These are phyloP conservation scores for Parapsyche elsis DNA, from an alignment of 1,140 invertebrate genomes.

Conservation along the genomic window DNA sequence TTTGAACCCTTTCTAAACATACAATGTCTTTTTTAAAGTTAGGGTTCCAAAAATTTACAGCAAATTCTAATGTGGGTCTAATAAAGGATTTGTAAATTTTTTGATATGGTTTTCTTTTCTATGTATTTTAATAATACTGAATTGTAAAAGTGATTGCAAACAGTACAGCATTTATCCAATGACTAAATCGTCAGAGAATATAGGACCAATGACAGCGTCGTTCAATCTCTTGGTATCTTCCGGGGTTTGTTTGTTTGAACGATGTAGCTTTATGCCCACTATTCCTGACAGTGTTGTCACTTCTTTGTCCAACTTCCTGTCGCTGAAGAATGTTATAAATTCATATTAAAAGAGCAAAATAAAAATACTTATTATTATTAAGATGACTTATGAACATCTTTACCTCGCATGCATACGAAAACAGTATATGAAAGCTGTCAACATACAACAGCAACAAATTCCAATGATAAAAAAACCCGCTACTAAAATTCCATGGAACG, in stretches of 20 bases:
- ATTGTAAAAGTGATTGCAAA: background rate
- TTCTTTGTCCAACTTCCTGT: background rate
- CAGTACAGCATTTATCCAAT: background rate
- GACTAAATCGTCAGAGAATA: constrained; percentile 8
- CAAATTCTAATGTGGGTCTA: too few relatives aligned
- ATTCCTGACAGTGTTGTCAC: background rate
- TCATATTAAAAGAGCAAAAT: background rate
- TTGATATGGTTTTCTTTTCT: too few relatives aligned
- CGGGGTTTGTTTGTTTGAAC: background rate
- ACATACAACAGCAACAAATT: background rate
- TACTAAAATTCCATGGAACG: constrained; percentile 13
- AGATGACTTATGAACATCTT: background rate
- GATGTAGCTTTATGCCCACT: background rate
- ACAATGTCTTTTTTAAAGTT: too few relatives aligned
- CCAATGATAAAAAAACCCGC: background rate
- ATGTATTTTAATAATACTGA: background rate
- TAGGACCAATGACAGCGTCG: constrained; percentile 3
- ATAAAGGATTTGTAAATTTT: background rate
- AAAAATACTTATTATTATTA: background rate
- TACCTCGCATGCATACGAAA: constrained; percentile 13
- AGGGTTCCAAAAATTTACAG: too few relatives aligned
- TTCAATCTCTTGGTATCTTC: background rate
- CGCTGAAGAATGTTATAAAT: background rate
- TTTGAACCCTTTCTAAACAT: too few relatives aligned
- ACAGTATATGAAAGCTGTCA: background rate